These are phyloP conservation scores for Acanthurus leucopareius DNA, from an alignment of 2,797 vertebrate genomes.

Conservation along the genomic window DNA sequence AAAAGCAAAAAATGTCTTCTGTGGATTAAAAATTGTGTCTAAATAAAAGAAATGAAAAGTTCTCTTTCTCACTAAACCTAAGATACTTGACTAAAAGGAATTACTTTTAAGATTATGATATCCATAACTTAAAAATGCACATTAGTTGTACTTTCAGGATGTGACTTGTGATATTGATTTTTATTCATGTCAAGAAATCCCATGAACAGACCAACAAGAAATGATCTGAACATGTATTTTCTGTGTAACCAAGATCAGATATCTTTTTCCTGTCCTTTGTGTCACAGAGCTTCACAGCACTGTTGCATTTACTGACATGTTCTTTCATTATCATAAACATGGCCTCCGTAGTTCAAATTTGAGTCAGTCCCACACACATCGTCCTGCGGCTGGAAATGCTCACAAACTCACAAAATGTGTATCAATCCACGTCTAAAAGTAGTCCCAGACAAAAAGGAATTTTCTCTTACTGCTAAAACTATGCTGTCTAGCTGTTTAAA, in stretches of 20 bases:
- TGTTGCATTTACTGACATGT: background rate
- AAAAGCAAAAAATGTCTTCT: background rate
- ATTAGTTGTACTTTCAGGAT: background rate
- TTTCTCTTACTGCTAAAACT: background rate
- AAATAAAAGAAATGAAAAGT: background rate
- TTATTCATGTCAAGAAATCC: background rate
- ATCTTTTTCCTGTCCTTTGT: background rate
- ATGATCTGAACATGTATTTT: background rate
- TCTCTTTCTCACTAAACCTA: background rate
- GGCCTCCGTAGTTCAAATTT: background rate
- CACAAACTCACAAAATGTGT: background rate
- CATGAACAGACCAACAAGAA: background rate
- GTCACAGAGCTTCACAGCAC: background rate
- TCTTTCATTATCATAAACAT: conserved; percentile 1
- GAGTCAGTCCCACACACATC: background rate
- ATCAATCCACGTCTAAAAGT: background rate
- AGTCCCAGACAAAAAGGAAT: background rate
- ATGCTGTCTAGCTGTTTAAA: background rate
- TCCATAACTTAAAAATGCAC: background rate
- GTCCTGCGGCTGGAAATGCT: background rate
- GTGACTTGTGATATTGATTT: background rate
- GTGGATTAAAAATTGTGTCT: background rate
- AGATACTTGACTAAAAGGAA: background rate
- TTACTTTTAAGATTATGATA: background rate
- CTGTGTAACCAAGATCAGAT: background rate